phyloP scores from a whole-genome alignment of 1,140 invertebrate genomes.

The Listronotus bonariensis region DNA sequence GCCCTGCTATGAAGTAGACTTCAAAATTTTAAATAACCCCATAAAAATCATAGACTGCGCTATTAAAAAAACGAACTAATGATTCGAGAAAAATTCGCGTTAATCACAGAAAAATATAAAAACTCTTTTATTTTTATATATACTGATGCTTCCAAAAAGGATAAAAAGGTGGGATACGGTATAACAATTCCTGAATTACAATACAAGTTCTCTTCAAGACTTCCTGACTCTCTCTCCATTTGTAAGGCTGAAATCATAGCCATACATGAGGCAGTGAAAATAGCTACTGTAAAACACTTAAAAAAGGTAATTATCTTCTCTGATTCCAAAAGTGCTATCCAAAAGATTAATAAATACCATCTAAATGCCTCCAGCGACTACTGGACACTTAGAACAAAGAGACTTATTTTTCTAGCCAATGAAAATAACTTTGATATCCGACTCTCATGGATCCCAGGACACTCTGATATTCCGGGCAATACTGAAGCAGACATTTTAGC shows the following conservation, averaged over 20 bases:
- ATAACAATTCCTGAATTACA: conserved; percentile 14
- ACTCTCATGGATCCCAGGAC: conserved; percentile 25
- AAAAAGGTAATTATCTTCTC: conserved; percentile 29
- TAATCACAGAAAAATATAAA: background rate
- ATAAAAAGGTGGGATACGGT: conserved; percentile 7
- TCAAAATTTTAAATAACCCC: background rate
- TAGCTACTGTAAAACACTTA: conserved; percentile 15
- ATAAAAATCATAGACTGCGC: background rate
- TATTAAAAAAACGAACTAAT: conserved; percentile 2
- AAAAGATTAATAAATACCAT: conserved; percentile 12
- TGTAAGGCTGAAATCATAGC: conserved; percentile 25
- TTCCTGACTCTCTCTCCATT: conserved; percentile 7
- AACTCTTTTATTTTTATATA: conserved; percentile 8
- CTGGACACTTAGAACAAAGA: conserved; percentile 9
- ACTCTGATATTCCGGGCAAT: conserved; percentile 19
- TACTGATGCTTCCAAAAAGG: conserved; percentile 28
- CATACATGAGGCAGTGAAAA: conserved; percentile 14
- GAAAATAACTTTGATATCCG: conserved; percentile 3
- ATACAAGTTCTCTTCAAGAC: conserved; percentile 11
- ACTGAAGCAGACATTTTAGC: conserved; percentile 15
- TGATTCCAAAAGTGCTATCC: conserved; percentile 26
- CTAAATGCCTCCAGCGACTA: conserved; percentile 6
- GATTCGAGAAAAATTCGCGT: conserved; percentile 2
- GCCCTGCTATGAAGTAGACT: conserved; percentile 16
- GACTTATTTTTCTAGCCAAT: background rate